A percentile compares a stretch with the other conserved stretches of the same genome.
These are phyloP conservation scores for Deroplatys truncata DNA, from an alignment of 2,888 invertebrate genomes.

Conservation along the genomic window DNA sequence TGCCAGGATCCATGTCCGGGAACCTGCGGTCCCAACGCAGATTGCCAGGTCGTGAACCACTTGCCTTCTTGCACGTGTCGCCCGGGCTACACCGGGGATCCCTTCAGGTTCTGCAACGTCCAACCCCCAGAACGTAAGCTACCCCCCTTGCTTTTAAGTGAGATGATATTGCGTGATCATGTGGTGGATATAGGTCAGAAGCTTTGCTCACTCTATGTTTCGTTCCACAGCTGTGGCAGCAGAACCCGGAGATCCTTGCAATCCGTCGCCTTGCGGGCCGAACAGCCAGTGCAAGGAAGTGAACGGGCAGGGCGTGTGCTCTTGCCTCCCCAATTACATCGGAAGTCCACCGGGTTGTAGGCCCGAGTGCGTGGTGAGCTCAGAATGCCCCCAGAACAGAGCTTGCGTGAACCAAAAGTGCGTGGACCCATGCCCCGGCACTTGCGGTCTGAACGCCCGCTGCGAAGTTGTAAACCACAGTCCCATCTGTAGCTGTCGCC, in stretches of 20 bases:
- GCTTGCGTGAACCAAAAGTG: slow-evolving; percentile 54
- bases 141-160: too few relatives aligned
- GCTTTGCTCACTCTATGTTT: slow-evolving; percentile 38
- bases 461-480: slow-evolving; percentile 72
- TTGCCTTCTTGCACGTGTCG: slow-evolving; percentile 61
- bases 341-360: slow-evolving; percentile 51
- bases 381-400: slow-evolving; percentile 49
- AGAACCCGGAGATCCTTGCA: slow-evolving; percentile 72
- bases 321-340: slow-evolving; percentile 47
- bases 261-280: slow-evolving; percentile 52
- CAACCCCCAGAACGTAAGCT: slow-evolving; percentile 25
- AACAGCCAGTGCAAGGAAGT: slow-evolving; percentile 49
- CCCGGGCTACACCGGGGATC: slow-evolving; percentile 44
- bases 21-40: slow-evolving; percentile 68
- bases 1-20: slow-evolving; percentile 74
- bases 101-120: slow-evolving; percentile 40
- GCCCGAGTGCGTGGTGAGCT: slow-evolving; percentile 50
- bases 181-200: too few relatives aligned
- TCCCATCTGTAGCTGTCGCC: slow-evolving; percentile 69
- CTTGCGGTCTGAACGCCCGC: slow-evolving; percentile 60
- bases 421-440: slow-evolving; percentile 50
- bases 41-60: slow-evolving; percentile 60
- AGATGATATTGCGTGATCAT: too few relatives aligned
- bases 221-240: slow-evolving; percentile 47
- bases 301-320: slow-evolving; percentile 49